Percentiles rank a stretch among this genome's conserved stretches.
phyloP scores from a whole-genome alignment of 2,888 invertebrate genomes.

The Diarsia mendica region DNA sequence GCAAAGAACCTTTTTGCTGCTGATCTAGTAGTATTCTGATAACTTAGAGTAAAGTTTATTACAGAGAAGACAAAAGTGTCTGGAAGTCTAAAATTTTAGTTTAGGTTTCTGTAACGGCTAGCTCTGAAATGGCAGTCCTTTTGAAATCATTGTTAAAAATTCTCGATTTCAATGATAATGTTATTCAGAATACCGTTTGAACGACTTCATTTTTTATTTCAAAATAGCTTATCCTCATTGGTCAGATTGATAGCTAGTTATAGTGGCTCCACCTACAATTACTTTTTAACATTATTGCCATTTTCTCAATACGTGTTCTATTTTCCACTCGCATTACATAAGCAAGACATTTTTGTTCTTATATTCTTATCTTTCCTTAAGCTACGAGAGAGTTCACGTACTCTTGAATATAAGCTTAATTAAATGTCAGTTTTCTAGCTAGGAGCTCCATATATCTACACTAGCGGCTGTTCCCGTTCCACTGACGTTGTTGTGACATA shows the following conservation, averaged over 20 bases:
- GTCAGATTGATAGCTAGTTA: neutral
- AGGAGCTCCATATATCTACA: constrained; percentile 9
- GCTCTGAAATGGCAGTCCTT: neutral
- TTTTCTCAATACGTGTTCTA: neutral
- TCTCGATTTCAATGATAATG: neutral
- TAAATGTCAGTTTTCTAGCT: constrained; percentile 49
- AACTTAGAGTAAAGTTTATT: neutral
- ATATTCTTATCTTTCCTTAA: neutral
- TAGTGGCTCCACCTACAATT: neutral
- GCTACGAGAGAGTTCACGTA: neutral
- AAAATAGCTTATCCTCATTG: neutral
- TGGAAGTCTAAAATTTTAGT: neutral
- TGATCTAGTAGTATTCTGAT: neutral
- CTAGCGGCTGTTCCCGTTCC: constrained; percentile 22
- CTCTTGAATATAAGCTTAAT: constrained; percentile 40
- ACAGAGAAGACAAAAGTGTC: neutral
- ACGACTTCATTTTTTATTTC: neutral
- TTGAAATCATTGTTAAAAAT: neutral
- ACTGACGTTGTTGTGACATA: constrained; percentile 44
- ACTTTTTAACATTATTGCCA: neutral
- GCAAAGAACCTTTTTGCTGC: constrained; percentile 1
- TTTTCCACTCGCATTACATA: neutral
- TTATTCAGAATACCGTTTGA: neutral
- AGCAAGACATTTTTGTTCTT: neutral
- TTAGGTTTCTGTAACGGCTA: no score